Evolutionary conservation across 64 coral and sea anemone genomes (phyloP).

Genomic region (Actinia tenebrosa): DNA sequence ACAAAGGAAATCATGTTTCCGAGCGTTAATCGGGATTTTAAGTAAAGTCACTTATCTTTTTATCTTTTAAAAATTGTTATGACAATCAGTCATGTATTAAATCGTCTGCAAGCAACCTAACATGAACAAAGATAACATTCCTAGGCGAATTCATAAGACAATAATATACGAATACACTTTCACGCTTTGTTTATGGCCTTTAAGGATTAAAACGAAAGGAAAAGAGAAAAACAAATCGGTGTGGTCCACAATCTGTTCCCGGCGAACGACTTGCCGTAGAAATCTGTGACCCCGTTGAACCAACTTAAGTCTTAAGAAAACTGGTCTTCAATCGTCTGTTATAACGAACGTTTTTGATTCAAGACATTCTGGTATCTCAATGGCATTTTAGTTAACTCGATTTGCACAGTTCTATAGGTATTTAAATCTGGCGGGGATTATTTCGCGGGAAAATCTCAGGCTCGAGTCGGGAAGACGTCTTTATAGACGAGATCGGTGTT

Average conservation of each 20-base stretch:
- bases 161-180: not conserved
- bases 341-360: not conserved
- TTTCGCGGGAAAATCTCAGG: not conserved
- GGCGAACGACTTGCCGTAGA: not conserved
- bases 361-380: not conserved
- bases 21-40: not conserved
- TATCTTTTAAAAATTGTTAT: not conserved
- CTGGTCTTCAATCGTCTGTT: not conserved
- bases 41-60: not conserved
- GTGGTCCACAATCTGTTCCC: not conserved
- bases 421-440: not conserved
- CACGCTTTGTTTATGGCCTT: not conserved
- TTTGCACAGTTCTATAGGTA: no score
- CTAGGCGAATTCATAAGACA: not conserved
- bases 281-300: not conserved
- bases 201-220: not conserved
- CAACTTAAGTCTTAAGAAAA: not conserved
- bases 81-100: not conserved
- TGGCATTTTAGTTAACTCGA: not conserved
- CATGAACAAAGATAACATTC: not conserved
- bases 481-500: not conserved
- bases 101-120: not conserved
- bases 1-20: not conserved
- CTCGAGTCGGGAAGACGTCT: not conserved
- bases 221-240: not conserved